These are phyloP conservation scores for Phyllostomus discolor DNA, from an alignment of 2,113 vertebrate species.

Conservation along the genomic window DNA sequence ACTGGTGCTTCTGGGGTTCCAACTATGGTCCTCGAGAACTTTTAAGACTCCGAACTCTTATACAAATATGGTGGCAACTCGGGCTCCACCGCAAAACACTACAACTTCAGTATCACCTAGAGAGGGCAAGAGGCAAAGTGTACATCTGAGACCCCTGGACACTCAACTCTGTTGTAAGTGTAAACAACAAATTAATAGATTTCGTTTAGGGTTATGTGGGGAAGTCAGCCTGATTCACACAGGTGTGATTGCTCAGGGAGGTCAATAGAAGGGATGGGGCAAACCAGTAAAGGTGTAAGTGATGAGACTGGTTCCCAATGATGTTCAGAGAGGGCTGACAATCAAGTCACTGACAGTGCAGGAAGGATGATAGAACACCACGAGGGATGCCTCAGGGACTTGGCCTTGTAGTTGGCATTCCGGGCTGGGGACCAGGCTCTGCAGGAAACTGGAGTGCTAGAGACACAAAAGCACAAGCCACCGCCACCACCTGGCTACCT, in stretches of 20 bases:
- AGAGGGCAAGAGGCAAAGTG: background rate
- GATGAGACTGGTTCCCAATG: background rate
- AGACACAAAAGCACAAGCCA: background rate
- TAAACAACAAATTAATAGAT: background rate
- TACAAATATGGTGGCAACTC: background rate
- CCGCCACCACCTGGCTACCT: background rate
- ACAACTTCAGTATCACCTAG: background rate
- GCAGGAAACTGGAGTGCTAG: background rate
- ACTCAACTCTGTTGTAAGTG: background rate
- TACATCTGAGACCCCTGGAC: background rate
- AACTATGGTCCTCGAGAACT: background rate
- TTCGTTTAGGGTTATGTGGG: background rate
- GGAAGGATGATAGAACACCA: background rate
- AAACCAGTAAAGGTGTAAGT: no score
- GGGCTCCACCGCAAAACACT: background rate
- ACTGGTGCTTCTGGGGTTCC: background rate
- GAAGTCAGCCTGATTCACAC: background rate
- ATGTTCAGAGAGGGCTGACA: background rate
- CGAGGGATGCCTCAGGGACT: rapidly evolving
- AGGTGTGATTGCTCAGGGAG: background rate
- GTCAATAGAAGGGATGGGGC: background rate
- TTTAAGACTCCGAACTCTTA: background rate
- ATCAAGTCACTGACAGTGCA: background rate
- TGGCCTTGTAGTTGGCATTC: background rate
- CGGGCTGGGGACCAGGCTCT: background rate